Evolutionary conservation across 2,888 invertebrate species (phyloP), one percentile per base, ranked within the genome.

Genomic region (Xestobium rufovillosum): DNA sequence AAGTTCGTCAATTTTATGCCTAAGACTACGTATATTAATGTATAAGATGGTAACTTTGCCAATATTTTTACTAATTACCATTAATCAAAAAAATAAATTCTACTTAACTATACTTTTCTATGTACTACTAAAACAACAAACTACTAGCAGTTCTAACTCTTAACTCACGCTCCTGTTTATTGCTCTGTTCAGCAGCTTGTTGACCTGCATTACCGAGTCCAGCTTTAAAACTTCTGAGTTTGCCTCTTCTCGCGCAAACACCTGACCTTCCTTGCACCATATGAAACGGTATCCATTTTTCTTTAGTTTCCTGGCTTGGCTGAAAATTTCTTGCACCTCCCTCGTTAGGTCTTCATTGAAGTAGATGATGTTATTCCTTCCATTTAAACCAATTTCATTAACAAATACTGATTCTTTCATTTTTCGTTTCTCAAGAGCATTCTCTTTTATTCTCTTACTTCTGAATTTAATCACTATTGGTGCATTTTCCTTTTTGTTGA

Each of bases 301-400:
- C 23, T 19, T 19, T 6, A 19, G 23, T n/a, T 19, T 19, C 6
- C 23, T 6, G 6, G 23, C 23, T n/a, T 6, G 6, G 6, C 23
- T 6, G n/a, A 19, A 19, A 19, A 19, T 19, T 19, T 19, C 23
- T n/a, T 19, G 23, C 23, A n/a, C n/a, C n/a, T 19, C n/a, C 23
- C 6, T 6, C n/a, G 23, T 8, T 6, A 19, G 23, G n/a, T 19
- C 23, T 19, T 19, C 23, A 19, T 19, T 19, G n/a, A 19, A 19
- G 23, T 19, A 19, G 23, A 19, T 19, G n/a, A 19, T 19, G 23
- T 19, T 19, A 19, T 19, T 19, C n/a, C n/a, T 19, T n/a, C 23
- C 23, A n/a, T 19, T 19, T 19, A 19, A n/a, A 8, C 23, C 23
- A 19, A n/a, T n/a, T 19, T 19, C 23, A 19, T 19, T 19, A n/a